Percentiles rank a stretch among this genome's conserved stretches.
Evolutionary conservation across 2,888 invertebrate genomes (phyloP).

Genomic region (Plemyria rubiginata): DNA sequence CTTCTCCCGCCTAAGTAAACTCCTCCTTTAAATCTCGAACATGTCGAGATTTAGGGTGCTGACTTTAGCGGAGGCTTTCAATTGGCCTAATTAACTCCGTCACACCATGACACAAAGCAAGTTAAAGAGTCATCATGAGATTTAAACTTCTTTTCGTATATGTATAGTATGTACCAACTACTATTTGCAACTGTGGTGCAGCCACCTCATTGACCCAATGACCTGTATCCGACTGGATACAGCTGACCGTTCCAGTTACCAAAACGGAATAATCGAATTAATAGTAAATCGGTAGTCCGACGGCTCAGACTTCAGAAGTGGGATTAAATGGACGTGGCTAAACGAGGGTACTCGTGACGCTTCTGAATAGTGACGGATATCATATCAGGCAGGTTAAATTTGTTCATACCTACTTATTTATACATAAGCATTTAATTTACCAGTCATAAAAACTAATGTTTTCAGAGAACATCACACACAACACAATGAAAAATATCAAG

Average conservation of each 20-base stretch:
- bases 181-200: conserved; percentile 15
- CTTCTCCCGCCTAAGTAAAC: neutral
- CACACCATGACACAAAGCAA: neutral
- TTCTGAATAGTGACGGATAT: neutral
- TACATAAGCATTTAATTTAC: neutral
- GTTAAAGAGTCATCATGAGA: neutral
- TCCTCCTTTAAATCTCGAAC: too few relatives aligned
- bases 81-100: too few relatives aligned
- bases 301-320: conserved; percentile 12
- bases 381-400: neutral
- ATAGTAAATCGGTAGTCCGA: conserved; percentile 40
- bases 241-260: conserved; percentile 45
- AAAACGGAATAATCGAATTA: conserved; percentile 51
- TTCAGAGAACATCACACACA: neutral
- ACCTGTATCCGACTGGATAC: conserved; percentile 55
- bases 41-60: too few relatives aligned
- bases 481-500: too few relatives aligned
- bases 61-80: too few relatives aligned
- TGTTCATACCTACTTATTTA: too few relatives aligned
- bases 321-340: conserved; percentile 3
- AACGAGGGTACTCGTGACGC: neutral
- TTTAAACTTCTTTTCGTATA: conserved; percentile 16
- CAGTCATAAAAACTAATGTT: neutral
- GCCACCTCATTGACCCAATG: conserved; percentile 52
- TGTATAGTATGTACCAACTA: too few relatives aligned